Percentiles rank a stretch among this genome's conserved stretches.
These are phyloP conservation scores for Elachura formosa DNA, from an alignment of 2,113 vertebrate species.

Conservation along the genomic window DNA sequence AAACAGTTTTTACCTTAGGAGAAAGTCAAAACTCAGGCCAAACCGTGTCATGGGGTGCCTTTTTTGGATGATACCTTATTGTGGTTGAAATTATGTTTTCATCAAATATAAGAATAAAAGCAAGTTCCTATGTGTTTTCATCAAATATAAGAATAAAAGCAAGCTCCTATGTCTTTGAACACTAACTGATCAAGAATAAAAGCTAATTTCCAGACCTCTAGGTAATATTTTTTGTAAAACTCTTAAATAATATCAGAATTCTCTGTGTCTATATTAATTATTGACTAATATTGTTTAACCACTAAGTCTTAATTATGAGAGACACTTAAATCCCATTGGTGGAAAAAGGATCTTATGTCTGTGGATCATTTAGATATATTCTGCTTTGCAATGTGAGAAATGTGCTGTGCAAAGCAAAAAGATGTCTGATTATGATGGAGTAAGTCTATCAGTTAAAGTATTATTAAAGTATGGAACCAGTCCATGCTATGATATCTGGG, in stretches of 20 bases:
- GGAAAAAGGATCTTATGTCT: background rate
- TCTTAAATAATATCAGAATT: background rate
- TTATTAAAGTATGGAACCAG: background rate
- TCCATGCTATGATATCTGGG: accelerated
- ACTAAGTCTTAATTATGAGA: background rate
- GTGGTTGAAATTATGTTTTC: background rate
- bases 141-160: background rate
- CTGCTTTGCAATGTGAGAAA: background rate
- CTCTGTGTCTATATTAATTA: background rate
- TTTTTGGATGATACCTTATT: background rate
- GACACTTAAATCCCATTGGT: background rate
- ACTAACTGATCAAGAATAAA: background rate
- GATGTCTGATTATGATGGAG: background rate
- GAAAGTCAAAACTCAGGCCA: background rate
- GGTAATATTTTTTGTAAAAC: background rate
- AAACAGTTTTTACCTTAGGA: background rate
- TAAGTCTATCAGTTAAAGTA: background rate
- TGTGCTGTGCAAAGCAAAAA: accelerated
- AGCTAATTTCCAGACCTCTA: background rate
- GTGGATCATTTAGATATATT: background rate
- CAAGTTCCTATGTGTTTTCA: no score
- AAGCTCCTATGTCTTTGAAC: background rate
- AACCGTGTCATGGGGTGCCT: background rate
- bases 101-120: background rate
- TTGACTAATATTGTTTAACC: background rate